phyloP scores from a whole-genome alignment of 2,797 vertebrate species.

The Hipposideros larvatus region DNA sequence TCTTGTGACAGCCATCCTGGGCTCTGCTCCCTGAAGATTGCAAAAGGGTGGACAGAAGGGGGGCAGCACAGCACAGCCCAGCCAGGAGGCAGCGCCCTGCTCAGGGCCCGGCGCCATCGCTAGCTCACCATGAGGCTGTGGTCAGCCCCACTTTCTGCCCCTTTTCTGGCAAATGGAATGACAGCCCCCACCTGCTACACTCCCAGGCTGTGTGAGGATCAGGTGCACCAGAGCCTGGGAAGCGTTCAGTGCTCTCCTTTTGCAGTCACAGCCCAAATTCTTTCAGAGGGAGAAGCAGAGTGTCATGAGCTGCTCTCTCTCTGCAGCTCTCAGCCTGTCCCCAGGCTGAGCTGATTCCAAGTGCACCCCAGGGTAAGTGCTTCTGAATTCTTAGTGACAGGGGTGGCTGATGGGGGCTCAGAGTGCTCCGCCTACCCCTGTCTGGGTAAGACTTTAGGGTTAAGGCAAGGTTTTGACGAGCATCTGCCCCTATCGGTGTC shows the following conservation, averaged over 20 bases:
- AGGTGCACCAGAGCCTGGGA: too few relatives aligned
- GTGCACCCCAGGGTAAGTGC: slow-evolving; percentile 93
- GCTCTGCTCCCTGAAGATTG: neutral
- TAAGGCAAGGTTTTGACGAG: neutral
- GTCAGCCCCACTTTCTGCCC: neutral
- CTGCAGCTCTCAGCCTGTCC: slow-evolving; percentile 87
- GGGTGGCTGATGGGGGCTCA: neutral
- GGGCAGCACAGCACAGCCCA: neutral
- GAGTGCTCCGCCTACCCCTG: accelerated
- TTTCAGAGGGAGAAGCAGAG: neutral
- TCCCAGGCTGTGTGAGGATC: neutral
- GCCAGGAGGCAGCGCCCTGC: too few relatives aligned
- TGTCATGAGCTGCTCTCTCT: neutral
- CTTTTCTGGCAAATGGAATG: neutral
- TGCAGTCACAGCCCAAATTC: neutral
- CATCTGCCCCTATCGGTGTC: neutral
- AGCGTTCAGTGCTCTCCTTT: neutral
- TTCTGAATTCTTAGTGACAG: neutral
- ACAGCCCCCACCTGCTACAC: neutral
- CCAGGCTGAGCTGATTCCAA: slow-evolving; percentile 90
- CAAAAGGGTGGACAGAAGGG: too few relatives aligned
- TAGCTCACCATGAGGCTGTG: too few relatives aligned
- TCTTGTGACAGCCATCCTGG: neutral
- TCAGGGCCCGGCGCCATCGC: neutral
- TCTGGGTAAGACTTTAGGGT: neutral